These are phyloP conservation scores for Drosophila punjabiensis DNA, from an alignment of 1,140 invertebrate species.

Conservation along the genomic window DNA sequence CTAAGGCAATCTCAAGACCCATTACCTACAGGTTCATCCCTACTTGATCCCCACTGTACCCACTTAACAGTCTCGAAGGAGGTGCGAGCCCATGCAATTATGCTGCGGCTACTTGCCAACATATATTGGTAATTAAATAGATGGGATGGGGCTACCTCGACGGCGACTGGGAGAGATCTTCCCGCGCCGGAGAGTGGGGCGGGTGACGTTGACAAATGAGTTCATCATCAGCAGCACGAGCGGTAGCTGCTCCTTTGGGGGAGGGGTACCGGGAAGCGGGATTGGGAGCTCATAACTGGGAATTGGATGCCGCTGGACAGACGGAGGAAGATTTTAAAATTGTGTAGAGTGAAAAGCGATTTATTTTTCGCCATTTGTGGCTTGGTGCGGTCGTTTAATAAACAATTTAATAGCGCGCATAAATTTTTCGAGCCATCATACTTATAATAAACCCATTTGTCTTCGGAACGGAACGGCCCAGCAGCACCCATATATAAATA, in stretches of 20 bases:
- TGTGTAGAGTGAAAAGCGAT: constrained; percentile 79
- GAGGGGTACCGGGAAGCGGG: neutral
- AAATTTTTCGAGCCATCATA: constrained; percentile 78
- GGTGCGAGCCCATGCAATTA: constrained; percentile 65
- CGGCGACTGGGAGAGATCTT: constrained; percentile 27
- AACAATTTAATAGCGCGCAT: constrained; percentile 83
- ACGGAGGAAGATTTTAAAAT: constrained; percentile 44
- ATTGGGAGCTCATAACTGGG: constrained; percentile 3
- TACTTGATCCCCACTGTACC: constrained; percentile 37
- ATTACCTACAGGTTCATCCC: neutral
- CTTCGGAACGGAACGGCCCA: constrained; percentile 48
- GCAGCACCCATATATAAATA: constrained; percentile 32
- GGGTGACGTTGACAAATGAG: constrained; percentile 78
- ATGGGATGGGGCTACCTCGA: constrained; percentile 55
- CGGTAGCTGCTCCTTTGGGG: constrained; percentile 16
- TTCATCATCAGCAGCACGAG: constrained; percentile 78
- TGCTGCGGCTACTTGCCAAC: constrained; percentile 60
- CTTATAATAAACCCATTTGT: constrained; percentile 83
- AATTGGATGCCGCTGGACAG: constrained; percentile 18
- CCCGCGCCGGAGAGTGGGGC: constrained; percentile 22
- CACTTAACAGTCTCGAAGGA: constrained; percentile 25
- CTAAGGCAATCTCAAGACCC: too few relatives aligned
- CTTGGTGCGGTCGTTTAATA: constrained; percentile 76
- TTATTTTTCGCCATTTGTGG: constrained; percentile 80
- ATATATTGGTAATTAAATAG: constrained; percentile 83